Evolutionary conservation across 1,140 invertebrate genomes (phyloP).

Genomic region (Sminthurides bifidus): DNA sequence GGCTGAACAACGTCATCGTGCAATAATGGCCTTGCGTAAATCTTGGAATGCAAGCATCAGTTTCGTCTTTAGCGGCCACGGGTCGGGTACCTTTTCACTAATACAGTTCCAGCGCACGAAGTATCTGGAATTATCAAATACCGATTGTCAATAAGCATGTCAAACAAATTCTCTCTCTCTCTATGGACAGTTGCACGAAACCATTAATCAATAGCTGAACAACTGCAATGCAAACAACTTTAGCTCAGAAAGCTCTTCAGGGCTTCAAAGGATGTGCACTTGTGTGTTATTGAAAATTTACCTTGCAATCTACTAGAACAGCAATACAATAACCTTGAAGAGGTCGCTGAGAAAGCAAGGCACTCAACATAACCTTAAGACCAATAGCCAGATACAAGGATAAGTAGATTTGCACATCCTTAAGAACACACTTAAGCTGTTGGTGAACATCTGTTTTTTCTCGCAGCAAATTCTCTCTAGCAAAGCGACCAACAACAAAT

Average conservation of each 20-base stretch:
- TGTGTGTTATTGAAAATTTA: background rate
- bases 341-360: too few species aligned
- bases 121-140: conserved; percentile 19
- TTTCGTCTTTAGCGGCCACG: conserved; percentile 22
- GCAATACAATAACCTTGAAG: too few species aligned
- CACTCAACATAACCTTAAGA: too few species aligned
- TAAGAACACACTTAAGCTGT: too few species aligned
- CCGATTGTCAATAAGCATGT: background rate
- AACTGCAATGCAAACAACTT: background rate
- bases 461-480: too few species aligned
- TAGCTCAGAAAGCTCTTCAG: background rate
- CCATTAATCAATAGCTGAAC: background rate
- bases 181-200: background rate
- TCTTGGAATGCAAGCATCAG: conserved; percentile 13
- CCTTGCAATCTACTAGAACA: too few species aligned
- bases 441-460: too few species aligned
- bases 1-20: too few species aligned
- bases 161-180: too few species aligned
- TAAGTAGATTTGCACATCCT: too few species aligned
- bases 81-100: conserved; percentile 18
- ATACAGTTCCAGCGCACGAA: conserved; percentile 12
- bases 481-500: too few species aligned
- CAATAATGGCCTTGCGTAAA: conserved; percentile 16
- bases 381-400: too few species aligned
- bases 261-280: background rate